These are phyloP conservation scores for Margaritifera margaritifera DNA, from an alignment of 2,888 invertebrate genomes.

Conservation along the genomic window DNA sequence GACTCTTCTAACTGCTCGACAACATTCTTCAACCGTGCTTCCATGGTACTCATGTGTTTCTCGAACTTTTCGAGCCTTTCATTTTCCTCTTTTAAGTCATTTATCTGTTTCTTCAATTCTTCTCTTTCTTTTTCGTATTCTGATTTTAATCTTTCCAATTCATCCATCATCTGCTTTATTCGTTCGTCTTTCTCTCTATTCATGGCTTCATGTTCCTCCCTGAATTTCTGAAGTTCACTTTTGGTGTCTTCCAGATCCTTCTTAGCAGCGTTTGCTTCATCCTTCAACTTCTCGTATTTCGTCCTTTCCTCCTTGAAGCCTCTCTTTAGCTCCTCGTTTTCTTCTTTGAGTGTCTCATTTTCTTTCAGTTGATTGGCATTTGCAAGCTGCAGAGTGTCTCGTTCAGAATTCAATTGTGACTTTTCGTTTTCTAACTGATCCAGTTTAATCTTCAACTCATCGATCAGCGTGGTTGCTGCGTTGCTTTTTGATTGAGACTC, in stretches of 20 bases:
- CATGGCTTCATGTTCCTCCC: constrained; percentile 35
- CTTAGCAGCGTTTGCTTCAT: constrained; percentile 39
- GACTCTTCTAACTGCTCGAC: constrained; percentile 34
- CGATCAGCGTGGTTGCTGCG: constrained; percentile 10
- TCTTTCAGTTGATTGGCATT: constrained; percentile 24
- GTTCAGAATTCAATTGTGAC: constrained; percentile 20
- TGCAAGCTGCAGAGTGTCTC: constrained; percentile 10
- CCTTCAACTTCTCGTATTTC: constrained; percentile 32
- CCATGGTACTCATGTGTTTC: constrained; percentile 18
- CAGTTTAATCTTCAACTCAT: constrained; percentile 31
- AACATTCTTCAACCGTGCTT: constrained; percentile 25
- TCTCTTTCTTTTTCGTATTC: constrained; percentile 35
- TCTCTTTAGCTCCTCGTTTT: constrained; percentile 29
- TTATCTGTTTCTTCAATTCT: constrained; percentile 24
- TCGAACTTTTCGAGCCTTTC: constrained; percentile 24
- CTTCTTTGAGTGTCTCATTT: constrained; percentile 24
- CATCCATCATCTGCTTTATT: constrained; percentile 29
- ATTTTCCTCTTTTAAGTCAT: constrained; percentile 25
- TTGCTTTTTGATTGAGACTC: constrained; percentile 23
- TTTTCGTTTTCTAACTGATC: constrained; percentile 33
- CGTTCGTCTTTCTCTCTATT: constrained; percentile 39
- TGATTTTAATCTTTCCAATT: constrained; percentile 29
- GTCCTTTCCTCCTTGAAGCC: constrained; percentile 37
- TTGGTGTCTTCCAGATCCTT: constrained; percentile 37
- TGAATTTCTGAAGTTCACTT: constrained; percentile 29